A percentile compares a stretch with the other conserved stretches of the same genome.
phyloP scores from a whole-genome alignment of 2,113 vertebrate species.

The Nothocercus julius region DNA sequence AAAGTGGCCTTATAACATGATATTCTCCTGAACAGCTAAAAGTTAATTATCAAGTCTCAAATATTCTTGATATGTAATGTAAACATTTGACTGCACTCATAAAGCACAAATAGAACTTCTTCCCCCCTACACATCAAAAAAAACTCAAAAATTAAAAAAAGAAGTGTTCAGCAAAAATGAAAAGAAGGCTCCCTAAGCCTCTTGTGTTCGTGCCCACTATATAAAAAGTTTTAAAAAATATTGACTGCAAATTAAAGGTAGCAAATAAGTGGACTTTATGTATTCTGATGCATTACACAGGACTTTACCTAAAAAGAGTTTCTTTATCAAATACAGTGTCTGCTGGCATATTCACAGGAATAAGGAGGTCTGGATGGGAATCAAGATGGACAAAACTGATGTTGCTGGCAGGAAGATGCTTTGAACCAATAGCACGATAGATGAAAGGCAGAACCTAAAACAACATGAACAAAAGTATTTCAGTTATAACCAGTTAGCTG shows the following conservation, averaged over 20 bases:
- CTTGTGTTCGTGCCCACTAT: neutral
- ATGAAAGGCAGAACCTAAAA: conserved; percentile 90
- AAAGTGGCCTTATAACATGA: neutral
- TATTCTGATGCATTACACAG: neutral
- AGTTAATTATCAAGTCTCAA: neutral
- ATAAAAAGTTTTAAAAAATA: neutral
- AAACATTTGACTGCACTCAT: neutral
- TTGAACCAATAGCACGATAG: conserved; percentile 94
- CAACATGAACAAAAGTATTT: neutral
- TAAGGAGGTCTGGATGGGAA: conserved; percentile 97
- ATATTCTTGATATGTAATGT: neutral
- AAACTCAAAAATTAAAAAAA: neutral
- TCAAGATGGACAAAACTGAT: conserved; percentile 93
- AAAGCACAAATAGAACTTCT: neutral
- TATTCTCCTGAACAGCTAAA: neutral
- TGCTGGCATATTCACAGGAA: conserved; percentile 94
- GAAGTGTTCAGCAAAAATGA: neutral
- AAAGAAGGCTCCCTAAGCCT: neutral
- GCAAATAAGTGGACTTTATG: neutral
- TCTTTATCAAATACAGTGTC: conserved; percentile 95
- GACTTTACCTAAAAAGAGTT: conserved; percentile 85
- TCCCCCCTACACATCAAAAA: neutral
- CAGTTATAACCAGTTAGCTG: neutral
- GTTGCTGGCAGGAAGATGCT: conserved; percentile 86
- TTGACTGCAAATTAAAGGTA: neutral